Evolutionary conservation across 1,140 invertebrate genomes (phyloP), one percentile per base, ranked within the genome.

Genomic region (Solen grandis): DNA sequence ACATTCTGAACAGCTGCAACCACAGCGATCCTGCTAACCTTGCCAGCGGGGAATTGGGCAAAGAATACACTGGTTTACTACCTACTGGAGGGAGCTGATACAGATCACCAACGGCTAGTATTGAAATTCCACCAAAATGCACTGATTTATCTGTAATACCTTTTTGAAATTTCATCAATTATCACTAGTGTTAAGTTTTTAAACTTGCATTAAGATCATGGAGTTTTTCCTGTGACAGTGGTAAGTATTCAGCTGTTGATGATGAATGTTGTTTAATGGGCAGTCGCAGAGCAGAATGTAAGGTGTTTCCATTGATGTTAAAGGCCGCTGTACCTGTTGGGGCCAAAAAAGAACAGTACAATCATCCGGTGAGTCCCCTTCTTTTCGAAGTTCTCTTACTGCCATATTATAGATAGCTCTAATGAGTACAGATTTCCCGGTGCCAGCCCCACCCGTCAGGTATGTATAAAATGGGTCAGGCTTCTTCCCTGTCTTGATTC

Each of bases 101-200:
- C 5, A 69, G 33, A 27, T 69, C 66, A n/a, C 35, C 66, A 41
- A 69, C 8, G 13, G 66, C 66, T 50, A 69, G 29, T 16, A 69
- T 41, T 46, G 66, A 69, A 19, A 69, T 41, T 38, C 66, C 66
- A 25, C 66, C 66, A 35, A 69, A 69, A 31, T 50, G 52, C 8
- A 41, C 29, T 29, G 16, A 29, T n/a, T 36, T 10, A 25, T 41
- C 10, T 27, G 46, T 46, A 13, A 35, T 50, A 25, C 66, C 66
- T 50, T 69, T 69, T 69, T 25, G 66, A 69, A 50, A 69, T 50
- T 50, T 69, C 66, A 46, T 69, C 66, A 46, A 69, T 69, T n/a
- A 69, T 69, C 5, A 69, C 36, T 13, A 69, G 16, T 13, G 66
- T 46, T 50, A 69, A 69, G 14, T 22, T n/a, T 5, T 38, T 69